A percentile compares a stretch with the other conserved stretches of the same genome.
Conservation (phyloP, 2,797 vertebrate species). For the Malurus leucopterus region DNA sequence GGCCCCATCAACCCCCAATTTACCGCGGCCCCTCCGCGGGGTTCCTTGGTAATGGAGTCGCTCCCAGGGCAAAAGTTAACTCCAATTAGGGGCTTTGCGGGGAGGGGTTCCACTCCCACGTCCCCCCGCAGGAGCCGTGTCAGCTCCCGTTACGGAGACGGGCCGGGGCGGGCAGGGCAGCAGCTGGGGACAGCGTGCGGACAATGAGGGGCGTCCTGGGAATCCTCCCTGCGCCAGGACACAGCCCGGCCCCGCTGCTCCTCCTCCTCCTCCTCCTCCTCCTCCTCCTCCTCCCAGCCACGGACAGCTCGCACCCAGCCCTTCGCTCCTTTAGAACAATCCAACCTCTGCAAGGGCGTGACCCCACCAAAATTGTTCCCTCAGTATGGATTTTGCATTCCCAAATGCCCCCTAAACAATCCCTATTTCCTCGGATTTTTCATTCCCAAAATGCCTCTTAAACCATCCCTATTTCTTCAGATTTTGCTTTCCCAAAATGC, state of each 20-base stretch:
- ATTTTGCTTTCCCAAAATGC: neutral
- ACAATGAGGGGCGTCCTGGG: constrained; percentile 29
- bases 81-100: constrained; percentile 10
- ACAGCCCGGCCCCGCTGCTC: neutral
- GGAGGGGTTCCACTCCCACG: neutral
- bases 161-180: neutral
- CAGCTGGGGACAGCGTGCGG: constrained; percentile 25
- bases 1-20: neutral
- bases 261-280: neutral
- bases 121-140: neutral
- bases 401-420: accelerated
- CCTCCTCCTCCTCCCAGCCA: neutral
- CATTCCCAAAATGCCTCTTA: neutral
- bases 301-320: neutral
- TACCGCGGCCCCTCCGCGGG: neutral
- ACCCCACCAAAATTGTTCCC: neutral
- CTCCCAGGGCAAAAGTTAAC: constrained; percentile 45
- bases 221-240: neutral
- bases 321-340: accelerated
- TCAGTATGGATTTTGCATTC: neutral
- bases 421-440: no score
- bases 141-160: constrained; percentile 47
- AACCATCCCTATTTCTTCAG: neutral
- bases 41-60: constrained; percentile 20
- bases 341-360: neutral